Conservation (phyloP, 2,888 invertebrate genomes). For the Andrena bucephala region DNA sequence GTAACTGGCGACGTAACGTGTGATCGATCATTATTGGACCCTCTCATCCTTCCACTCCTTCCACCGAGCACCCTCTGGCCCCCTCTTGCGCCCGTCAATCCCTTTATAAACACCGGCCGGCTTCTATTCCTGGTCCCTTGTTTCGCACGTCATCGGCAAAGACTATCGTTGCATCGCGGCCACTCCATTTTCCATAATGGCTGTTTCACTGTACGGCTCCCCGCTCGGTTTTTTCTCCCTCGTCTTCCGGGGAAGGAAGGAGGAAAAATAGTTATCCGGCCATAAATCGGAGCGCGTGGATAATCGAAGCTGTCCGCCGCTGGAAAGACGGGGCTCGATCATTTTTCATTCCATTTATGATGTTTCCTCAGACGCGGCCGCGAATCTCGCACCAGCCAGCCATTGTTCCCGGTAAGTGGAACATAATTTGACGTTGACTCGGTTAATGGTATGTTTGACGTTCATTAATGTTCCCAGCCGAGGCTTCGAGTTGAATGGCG, state of each 20-base stretch:
- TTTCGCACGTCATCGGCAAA: conserved; percentile 65
- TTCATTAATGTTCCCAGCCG: conserved; percentile 19
- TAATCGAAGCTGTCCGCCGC: conserved; percentile 23
- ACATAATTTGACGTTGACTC: conserved; percentile 40
- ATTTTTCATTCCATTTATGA: conserved; percentile 43
- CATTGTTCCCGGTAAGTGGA: conserved; percentile 31
- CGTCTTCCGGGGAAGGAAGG: not conserved
- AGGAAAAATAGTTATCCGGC: conserved; percentile 11
- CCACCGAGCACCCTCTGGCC: conserved; percentile 37
- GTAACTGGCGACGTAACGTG: conserved; percentile 63
- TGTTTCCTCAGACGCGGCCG: conserved; percentile 7
- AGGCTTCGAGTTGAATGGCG: not conserved
- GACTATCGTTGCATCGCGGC: conserved; percentile 51
- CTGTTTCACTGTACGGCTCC: conserved; percentile 11
- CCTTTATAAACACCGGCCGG: conserved; percentile 74
- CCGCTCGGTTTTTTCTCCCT: not conserved
- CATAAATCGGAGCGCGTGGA: conserved; percentile 16
- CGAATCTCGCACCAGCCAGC: not conserved
- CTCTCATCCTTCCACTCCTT: conserved; percentile 64
- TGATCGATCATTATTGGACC: conserved; percentile 81
- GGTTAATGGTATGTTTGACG: conserved; percentile 26
- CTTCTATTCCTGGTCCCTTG: conserved; percentile 73
- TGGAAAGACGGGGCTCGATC: conserved; percentile 24
- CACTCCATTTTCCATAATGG: conserved; percentile 50
- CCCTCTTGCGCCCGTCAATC: conserved; percentile 54